Evolutionary conservation across 2,113 vertebrate species (phyloP), one percentile per base, ranked within the genome.

Genomic region (Triplophysa siluroides): DNA sequence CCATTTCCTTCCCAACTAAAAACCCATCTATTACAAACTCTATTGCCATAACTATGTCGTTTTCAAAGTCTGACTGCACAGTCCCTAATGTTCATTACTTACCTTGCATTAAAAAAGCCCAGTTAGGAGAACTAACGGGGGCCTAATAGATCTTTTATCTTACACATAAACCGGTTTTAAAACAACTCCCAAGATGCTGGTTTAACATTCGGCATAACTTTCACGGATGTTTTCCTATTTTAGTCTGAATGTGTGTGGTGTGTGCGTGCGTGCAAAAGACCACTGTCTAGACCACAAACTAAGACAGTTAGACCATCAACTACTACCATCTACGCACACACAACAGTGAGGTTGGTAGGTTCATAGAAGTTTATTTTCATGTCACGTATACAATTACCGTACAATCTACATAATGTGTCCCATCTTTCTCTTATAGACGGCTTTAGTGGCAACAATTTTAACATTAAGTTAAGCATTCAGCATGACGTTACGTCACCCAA

Each of bases 111-210:
- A 18, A 74, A 60, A 38, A 70, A 74, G 23, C 7, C 12, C 13
- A 74, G 71, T 74, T 43, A 61, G 69, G 19, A 54, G 50, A n/a
- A 38, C 24, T 54, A 52, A 26, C 60, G 50, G 18, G 65, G 66
- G 78, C 24, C 58, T 82, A 87, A 87, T 81, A 80, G 77, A 62
- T 78, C 64, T 82, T 84, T 80, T 73, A 47, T 45, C 43, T 29
- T 74, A 75, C 63, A 61, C 45, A 56, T 70, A 68, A 16, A 23
- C 41, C 29, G 2, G 12, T 68, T 18, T 76, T 24, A 45, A 77
- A 77, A 24, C 21, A 38, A 66, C 76, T 81, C 75, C 78, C 79
- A 69, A 13, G 61, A 56, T 52, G 18, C 68, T 73, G n/a, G 43
- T 50, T 50, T 69, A 78, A 73, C 13, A 67, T 52, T 64, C 14